Conservation (phyloP, 2,113 vertebrate species). For the Galbula dea region DNA sequence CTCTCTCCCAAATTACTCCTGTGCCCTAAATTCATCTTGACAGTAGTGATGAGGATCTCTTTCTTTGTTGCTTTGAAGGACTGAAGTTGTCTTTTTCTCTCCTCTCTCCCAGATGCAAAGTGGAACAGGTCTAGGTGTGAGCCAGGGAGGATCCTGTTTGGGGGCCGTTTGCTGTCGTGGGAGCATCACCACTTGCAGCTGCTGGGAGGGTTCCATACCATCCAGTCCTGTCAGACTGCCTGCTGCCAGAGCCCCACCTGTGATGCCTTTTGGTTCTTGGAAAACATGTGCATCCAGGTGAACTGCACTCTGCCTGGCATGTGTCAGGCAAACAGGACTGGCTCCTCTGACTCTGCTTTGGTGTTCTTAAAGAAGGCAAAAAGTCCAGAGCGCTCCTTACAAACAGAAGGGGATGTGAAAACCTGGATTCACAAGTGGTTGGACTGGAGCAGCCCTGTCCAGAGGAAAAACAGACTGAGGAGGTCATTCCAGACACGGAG, state of each 20-base stretch:
- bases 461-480: not conserved
- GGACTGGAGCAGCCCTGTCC: conserved; percentile 13
- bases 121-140: conserved; percentile 64
- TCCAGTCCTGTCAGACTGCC: conserved; percentile 69
- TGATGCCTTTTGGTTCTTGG: conserved; percentile 77
- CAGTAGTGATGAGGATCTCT: not conserved
- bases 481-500: conserved; percentile 9
- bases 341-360: conserved; percentile 59
- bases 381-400: conserved; percentile 33
- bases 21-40: not conserved
- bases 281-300: conserved; percentile 73
- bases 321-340: conserved; percentile 61
- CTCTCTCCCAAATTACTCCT: rapidly evolving
- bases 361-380: conserved; percentile 69
- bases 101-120: conserved; percentile 66
- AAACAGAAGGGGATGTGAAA: not conserved
- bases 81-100: conserved; percentile 24
- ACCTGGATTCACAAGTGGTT: conserved; percentile 16
- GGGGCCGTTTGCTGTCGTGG: conserved; percentile 57
- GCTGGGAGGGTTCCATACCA: conserved; percentile 63
- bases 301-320: conserved; percentile 63
- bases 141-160: conserved; percentile 48
- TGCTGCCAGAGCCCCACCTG: conserved; percentile 75
- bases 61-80: not conserved
- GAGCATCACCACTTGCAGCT: conserved; percentile 60